phyloP scores from a whole-genome alignment of 2,113 vertebrate species.

The Podocnemis expansa region DNA sequence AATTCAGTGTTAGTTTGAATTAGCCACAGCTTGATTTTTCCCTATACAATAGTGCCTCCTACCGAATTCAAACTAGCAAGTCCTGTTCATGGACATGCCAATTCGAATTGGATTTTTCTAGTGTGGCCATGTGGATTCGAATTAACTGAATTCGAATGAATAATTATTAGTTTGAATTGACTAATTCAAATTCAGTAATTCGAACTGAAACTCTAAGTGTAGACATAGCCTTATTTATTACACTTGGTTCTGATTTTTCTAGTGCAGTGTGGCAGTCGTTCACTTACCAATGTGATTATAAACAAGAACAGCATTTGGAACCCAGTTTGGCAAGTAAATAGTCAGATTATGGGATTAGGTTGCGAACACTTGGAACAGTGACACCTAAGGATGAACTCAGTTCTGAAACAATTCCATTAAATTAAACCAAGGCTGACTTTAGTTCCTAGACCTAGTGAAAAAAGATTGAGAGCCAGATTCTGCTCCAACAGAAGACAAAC shows the following conservation, averaged over 20 bases:
- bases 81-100: too few species aligned
- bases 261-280: not conserved
- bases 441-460: not conserved
- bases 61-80: too few species aligned
- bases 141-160: too few species aligned
- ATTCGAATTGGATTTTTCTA: too few species aligned
- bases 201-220: too few species aligned
- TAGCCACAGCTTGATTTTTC: too few species aligned
- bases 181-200: too few species aligned
- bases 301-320: not conserved
- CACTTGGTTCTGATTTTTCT: not conserved
- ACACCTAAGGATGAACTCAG: not conserved
- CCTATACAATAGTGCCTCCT: too few species aligned
- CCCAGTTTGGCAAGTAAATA: not conserved
- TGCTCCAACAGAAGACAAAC: not conserved
- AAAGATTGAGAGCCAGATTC: not conserved
- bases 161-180: too few species aligned
- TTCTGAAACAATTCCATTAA: not conserved
- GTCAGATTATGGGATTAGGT: not conserved
- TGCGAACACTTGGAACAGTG: not conserved
- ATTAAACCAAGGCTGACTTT: not conserved
- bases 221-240: not conserved
- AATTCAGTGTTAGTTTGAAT: too few species aligned
- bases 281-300: not conserved
- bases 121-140: too few species aligned